Evolutionary conservation across 2,888 invertebrate genomes (phyloP).

Genomic region (Ochropleura plecta): DNA sequence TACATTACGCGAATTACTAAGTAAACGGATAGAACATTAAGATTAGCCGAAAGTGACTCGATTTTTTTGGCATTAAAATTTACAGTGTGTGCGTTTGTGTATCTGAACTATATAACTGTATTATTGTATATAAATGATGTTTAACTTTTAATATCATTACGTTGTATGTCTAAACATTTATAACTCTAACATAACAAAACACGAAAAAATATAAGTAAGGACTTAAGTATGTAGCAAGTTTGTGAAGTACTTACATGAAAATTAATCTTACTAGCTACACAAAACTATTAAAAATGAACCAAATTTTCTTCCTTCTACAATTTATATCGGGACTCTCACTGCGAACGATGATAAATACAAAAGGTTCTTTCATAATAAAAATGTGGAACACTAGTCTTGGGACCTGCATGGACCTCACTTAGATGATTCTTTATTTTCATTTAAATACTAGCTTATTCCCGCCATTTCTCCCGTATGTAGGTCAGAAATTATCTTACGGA

Average conservation of each 20-base stretch:
- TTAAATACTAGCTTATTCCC: not conserved
- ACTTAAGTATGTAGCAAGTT: slow-evolving; percentile 12
- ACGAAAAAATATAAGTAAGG: no score
- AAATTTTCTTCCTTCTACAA: not conserved
- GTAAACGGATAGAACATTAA: no score
- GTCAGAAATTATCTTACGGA: not conserved
- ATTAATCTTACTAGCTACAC: not conserved
- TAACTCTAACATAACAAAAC: not conserved
- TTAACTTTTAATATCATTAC: not conserved
- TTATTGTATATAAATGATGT: not conserved
- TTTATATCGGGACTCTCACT: slow-evolving; percentile 6
- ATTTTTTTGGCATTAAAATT: no score
- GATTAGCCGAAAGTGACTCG: no score
- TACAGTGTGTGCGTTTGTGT: no score
- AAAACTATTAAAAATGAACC: not conserved
- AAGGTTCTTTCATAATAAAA: slow-evolving; percentile 3
- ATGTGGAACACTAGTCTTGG: not conserved
- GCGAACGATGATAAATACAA: slow-evolving; percentile 17
- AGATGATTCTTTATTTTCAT: not conserved
- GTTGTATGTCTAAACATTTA: not conserved
- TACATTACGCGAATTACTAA: no score
- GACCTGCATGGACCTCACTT: not conserved
- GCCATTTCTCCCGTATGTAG: not conserved
- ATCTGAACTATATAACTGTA: no score
- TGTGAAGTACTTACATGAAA: slow-evolving; percentile 24